These are phyloP conservation scores for Spondyliosoma cantharus DNA, from an alignment of 2,797 vertebrate species.

Conservation along the genomic window DNA sequence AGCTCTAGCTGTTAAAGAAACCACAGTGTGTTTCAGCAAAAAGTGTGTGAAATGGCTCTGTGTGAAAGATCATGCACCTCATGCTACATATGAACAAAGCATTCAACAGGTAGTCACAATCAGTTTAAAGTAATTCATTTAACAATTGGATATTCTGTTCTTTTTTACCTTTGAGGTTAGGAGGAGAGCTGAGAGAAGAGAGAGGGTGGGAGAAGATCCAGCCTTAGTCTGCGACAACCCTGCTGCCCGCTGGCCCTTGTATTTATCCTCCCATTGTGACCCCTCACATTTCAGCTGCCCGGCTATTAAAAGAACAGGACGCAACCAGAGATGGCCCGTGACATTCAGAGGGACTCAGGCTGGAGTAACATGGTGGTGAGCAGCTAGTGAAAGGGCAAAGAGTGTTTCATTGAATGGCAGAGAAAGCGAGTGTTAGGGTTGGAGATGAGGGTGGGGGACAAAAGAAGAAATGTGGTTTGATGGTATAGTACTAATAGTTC, in stretches of 20 bases:
- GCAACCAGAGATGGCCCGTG: conserved; percentile 83
- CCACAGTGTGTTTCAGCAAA: neutral
- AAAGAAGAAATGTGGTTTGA: neutral
- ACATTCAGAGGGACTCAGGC: conserved; percentile 77
- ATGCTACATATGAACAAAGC: conserved; percentile 1
- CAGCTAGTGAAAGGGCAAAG: conserved; percentile 76
- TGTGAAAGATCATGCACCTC: neutral
- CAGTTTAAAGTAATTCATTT: neutral
- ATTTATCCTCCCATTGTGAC: conserved; percentile 87
- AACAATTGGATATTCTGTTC: neutral
- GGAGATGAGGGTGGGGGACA: neutral
- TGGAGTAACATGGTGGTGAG: conserved; percentile 63
- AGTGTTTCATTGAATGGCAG: conserved; percentile 57
- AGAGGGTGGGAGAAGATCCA: conserved; percentile 73
- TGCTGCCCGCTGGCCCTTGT: conserved; percentile 63
- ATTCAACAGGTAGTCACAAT: neutral
- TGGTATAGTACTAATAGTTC: neutral
- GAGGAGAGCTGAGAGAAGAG: conserved; percentile 77
- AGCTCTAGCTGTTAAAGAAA: neutral
- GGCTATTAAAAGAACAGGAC: conserved; percentile 83
- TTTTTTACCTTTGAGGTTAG: conserved; percentile 76
- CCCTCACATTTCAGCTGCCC: conserved; percentile 86
- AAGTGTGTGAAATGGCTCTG: neutral
- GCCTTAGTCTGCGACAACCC: conserved; percentile 77
- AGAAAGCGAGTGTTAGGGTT: conserved; percentile 27